phyloP scores from a whole-genome alignment of 2,888 invertebrate species.

The Eretmocerus hayati region DNA sequence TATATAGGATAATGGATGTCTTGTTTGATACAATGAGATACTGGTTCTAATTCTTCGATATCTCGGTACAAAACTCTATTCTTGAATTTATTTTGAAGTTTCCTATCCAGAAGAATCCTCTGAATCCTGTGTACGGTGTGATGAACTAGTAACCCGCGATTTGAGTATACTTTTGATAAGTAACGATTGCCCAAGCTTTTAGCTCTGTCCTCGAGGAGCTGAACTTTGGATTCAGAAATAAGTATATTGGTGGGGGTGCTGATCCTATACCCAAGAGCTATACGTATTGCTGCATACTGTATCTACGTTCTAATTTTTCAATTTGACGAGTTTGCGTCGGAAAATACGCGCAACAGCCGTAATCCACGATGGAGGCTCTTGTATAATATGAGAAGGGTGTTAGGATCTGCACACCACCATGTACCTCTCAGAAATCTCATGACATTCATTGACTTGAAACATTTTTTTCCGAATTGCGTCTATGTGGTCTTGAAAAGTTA shows the following conservation, averaged over 20 bases:
- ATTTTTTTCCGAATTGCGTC: neutral
- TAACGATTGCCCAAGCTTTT: too few relatives aligned
- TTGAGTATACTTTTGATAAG: too few relatives aligned
- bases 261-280: neutral
- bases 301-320: neutral
- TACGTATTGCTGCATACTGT: neutral
- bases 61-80: too few relatives aligned
- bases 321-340: neutral
- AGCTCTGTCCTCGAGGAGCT: neutral
- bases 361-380: slow-evolving; percentile 4
- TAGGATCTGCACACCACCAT: slow-evolving; percentile 1
- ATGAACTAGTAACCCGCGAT: too few relatives aligned
- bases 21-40: too few relatives aligned
- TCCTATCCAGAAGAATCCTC: too few relatives aligned
- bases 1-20: too few relatives aligned
- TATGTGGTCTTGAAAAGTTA: neutral
- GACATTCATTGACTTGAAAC: neutral
- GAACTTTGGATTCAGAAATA: neutral
- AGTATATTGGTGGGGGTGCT: neutral
- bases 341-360: neutral
- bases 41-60: too few relatives aligned
- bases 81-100: too few relatives aligned
- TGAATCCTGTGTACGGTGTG: too few relatives aligned
- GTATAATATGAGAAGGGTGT: neutral
- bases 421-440: neutral